Evolutionary conservation across 2,113 vertebrate genomes (phyloP), one percentile per base, ranked within the genome.

Genomic region (Brachyhypopomus occidentalis): DNA sequence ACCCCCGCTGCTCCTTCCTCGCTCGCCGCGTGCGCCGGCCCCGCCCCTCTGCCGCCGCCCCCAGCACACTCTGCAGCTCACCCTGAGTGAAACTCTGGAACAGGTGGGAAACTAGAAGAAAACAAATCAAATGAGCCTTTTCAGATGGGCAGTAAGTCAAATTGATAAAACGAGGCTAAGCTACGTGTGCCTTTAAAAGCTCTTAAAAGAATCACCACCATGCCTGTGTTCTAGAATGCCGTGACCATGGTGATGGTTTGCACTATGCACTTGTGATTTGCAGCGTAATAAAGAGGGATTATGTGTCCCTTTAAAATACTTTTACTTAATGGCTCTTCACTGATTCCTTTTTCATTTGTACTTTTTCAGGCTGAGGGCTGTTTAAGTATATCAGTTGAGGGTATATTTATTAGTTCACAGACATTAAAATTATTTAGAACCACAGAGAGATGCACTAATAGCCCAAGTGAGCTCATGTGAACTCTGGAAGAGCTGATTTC

Each of bases 71-170:
- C 67, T 91, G 93, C 25, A 98, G 88, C 83, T 99, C 97, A 17
- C 95, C 94, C 41, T 98, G 95, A 0, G 97, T 97, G 92, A 97
- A 97, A 90, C 95, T 97, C 92, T 98, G 96, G 84, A 99, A 90
- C 90, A 98, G 91, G 66, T 91, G 89, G 30, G 95, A 93, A 88
- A 98, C 97, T 99, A 82, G 17, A 79, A 66, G 2, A 77, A 36
- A 52, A 48, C 2, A 63, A 30, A 30, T 30, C 30, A 55, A 67
- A 69, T 23, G 9, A 38, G n/a, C 12, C 36, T 69, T 27, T 67
- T 6, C 5, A 58, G n/a, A 69, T 38, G 55, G 14, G 7, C 16
- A 58, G 16, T 58, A 36, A 67, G 34, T 30, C 41, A 52, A 67
- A 67, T 3, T 27, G 16, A 56, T 5, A 38, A 36, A 41, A 22